Evolutionary conservation across 2,113 vertebrate species (phyloP).

Genomic region (Clarias macrocephalus): DNA sequence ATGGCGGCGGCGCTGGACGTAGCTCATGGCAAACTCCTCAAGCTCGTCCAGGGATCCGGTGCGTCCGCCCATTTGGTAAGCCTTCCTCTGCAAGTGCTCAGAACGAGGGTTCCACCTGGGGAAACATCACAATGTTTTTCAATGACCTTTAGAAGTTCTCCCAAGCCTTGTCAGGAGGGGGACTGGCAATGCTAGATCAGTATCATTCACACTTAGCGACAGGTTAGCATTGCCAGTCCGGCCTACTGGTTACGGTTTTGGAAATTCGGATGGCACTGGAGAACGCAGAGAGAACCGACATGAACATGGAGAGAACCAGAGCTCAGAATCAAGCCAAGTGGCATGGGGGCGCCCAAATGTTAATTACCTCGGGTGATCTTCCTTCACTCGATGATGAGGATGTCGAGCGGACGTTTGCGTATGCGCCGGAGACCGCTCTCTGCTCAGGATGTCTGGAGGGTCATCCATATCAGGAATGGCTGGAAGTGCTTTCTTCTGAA

Average conservation of each 20-base stretch:
- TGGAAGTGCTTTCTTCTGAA: slow-evolving; percentile 84
- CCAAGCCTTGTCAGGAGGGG: no score
- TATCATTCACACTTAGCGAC: background rate
- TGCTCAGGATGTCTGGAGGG: slow-evolving; percentile 75
- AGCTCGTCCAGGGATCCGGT: slow-evolving; percentile 91
- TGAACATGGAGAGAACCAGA: background rate
- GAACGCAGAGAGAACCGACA: background rate
- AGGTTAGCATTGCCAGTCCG: background rate
- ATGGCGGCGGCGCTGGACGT: slow-evolving; percentile 69
- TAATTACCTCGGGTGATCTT: slow-evolving; percentile 52
- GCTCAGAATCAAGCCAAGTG: background rate
- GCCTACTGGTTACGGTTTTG: background rate
- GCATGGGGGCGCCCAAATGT: background rate
- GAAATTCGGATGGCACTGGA: background rate
- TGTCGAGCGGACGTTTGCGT: slow-evolving; percentile 65
- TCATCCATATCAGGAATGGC: slow-evolving; percentile 77
- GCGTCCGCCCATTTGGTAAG: slow-evolving; percentile 77
- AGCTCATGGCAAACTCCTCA: slow-evolving; percentile 85
- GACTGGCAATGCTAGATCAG: no score
- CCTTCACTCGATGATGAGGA: slow-evolving; percentile 60
- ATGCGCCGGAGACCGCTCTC: slow-evolving; percentile 60
- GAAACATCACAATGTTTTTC: background rate
- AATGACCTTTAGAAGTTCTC: no score
- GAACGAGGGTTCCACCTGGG: slow-evolving; percentile 90
- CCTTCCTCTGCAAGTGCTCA: slow-evolving; percentile 88